Conservation (phyloP, 30 jellyfish, hydroid and myxozoan species). For the Hydractinia echinata region DNA sequence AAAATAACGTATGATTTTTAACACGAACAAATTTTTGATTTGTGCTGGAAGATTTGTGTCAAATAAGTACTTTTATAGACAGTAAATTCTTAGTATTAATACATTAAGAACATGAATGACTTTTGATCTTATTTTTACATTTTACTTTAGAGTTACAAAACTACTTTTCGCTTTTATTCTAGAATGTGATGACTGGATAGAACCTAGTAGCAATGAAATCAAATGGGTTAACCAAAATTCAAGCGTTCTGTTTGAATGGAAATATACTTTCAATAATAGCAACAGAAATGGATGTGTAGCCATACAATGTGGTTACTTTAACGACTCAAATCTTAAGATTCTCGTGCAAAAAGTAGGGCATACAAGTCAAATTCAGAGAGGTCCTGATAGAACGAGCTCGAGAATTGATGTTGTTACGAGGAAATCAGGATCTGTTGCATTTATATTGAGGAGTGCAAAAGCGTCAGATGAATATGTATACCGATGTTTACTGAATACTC, state of each 20-base stretch:
- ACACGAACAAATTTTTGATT: too few species aligned
- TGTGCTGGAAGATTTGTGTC: too few species aligned
- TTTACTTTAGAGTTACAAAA: too few species aligned
- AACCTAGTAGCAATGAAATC: background rate
- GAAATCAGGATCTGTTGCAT: constrained; percentile 1
- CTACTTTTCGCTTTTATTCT: background rate
- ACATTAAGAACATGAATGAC: too few species aligned
- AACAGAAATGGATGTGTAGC: background rate
- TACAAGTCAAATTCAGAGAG: background rate
- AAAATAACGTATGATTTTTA: too few species aligned
- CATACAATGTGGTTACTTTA: constrained; percentile 13
- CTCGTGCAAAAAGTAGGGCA: background rate
- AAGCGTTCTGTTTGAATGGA: background rate
- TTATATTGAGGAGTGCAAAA: background rate
- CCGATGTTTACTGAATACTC: background rate
- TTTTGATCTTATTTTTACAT: too few species aligned
- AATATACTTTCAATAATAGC: background rate
- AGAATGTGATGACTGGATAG: background rate
- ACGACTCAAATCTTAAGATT: background rate
- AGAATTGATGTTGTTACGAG: background rate
- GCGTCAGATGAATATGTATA: constrained; percentile 1
- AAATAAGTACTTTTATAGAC: too few species aligned
- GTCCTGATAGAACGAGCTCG: background rate
- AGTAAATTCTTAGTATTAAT: too few species aligned
- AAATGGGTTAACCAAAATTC: background rate